Base-by-base conservation (phyloP, 2,797 vertebrate species). In the Diplodus sargus region DNA sequence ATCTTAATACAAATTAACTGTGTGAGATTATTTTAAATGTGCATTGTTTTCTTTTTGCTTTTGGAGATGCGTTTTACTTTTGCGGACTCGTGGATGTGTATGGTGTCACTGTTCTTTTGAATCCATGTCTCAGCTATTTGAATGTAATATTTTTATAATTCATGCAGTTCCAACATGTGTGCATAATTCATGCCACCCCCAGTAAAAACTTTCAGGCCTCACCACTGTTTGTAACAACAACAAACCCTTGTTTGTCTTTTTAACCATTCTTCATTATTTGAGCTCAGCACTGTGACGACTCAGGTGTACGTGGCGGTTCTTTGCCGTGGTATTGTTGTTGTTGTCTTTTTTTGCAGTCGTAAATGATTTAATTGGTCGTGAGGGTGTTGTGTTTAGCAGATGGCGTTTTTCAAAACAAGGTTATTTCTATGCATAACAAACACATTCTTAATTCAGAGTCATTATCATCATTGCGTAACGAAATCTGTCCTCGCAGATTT, bases 361-460 rank as follows among this genome's bases (percentile, higher is more conserved):
- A 56, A 34, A 75, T 45, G 15, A 62, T 76, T 42, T 58, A 60
- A 78, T 79, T 66, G 62, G 74, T 60, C 62, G 69, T 60, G 23
- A 5, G 59, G 72, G 52, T 11, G 9, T 39, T 11, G 39, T 11
- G 39, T 39, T 39, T 39, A 11, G 39, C 39, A 39, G 62, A 80
- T 69, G 67, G 6, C n/a, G 1, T 51, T 64, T 51, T 64, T 42
- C 1, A 51, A 63, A 70, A 71, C 42, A 47, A 51, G 20, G 20
- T 59, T 28, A 28, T 69, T 62, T 77, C 60, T 22, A 28, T 22
- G 51, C 43, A 61, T 39, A 13, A 39, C 45, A 76, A 70, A 68
- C 28, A n/a, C 34, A 30, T 57, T 67, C 30, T 64, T 52, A 28
- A 59, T 70, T 68, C 59, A 53, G 43, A 52, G 25, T 73, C 42